A percentile compares a stretch with the other conserved stretches of the same genome.
These are phyloP conservation scores for Psilopsiagon aymara DNA, from an alignment of 2,113 vertebrate species.

Conservation along the genomic window DNA sequence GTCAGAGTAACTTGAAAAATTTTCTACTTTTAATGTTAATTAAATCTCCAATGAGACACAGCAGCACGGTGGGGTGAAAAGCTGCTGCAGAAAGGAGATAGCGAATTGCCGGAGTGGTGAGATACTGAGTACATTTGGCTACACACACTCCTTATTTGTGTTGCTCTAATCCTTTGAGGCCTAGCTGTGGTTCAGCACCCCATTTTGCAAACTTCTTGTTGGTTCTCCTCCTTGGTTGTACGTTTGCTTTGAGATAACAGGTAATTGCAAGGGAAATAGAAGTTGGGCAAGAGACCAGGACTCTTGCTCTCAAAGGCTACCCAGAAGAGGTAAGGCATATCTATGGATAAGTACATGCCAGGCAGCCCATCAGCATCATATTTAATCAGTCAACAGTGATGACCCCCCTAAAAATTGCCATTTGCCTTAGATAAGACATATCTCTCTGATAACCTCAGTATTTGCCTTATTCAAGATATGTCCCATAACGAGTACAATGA, in stretches of 20 bases:
- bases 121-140: rapidly evolving
- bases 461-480: conserved; percentile 53
- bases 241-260: conserved; percentile 41
- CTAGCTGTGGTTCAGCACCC: background rate
- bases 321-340: background rate
- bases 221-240: background rate
- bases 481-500: background rate
- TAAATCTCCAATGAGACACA: background rate
- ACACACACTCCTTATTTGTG: background rate
- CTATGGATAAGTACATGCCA: conserved; percentile 21
- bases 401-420: conserved; percentile 40
- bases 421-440: conserved; percentile 51
- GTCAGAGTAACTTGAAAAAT: background rate
- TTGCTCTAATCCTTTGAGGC: background rate
- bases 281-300: conserved; percentile 15
- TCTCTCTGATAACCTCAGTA: conserved; percentile 62
- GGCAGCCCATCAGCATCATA: background rate
- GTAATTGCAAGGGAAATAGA: conserved; percentile 21
- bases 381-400: conserved; percentile 46
- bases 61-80: background rate
- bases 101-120: background rate
- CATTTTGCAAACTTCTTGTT: background rate
- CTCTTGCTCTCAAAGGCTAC: background rate
- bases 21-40: background rate
- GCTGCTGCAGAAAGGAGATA: background rate